These are phyloP conservation scores for Uromys caudimaculatus DNA, from an alignment of 2,797 vertebrate species.

Conservation along the genomic window DNA sequence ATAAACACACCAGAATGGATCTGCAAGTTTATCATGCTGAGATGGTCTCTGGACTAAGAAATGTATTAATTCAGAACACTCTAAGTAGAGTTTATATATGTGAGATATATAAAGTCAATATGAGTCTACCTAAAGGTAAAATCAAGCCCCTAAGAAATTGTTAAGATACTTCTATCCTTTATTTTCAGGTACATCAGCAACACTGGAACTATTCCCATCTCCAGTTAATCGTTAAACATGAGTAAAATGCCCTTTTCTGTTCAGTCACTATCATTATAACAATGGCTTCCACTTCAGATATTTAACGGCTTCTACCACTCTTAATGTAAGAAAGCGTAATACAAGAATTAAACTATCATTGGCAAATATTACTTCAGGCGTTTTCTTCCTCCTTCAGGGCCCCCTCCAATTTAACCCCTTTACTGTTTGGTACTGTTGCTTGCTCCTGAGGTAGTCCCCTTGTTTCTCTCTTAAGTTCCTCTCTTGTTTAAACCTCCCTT, in stretches of 20 bases:
- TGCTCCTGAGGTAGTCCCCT: neutral
- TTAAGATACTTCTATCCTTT: slow-evolving; percentile 9
- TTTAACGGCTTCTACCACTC: neutral
- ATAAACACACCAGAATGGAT: neutral
- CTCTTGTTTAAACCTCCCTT: neutral
- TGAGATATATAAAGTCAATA: neutral
- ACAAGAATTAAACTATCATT: neutral
- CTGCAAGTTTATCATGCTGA: neutral
- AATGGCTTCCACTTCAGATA: slow-evolving; percentile 3
- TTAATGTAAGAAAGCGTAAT: neutral
- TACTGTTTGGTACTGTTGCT: neutral
- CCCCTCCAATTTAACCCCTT: neutral
- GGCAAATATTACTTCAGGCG: neutral
- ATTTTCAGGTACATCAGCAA: neutral
- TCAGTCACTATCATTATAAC: neutral
- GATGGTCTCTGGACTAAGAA: neutral
- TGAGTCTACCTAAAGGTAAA: slow-evolving; percentile 40
- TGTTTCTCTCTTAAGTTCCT: neutral
- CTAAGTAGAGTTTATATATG: neutral
- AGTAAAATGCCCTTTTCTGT: neutral
- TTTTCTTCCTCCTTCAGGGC: neutral
- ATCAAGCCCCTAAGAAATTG: neutral
- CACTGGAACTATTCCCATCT: neutral
- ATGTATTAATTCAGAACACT: neutral
- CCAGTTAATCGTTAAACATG: slow-evolving; percentile 11